Evolutionary conservation across 1,140 invertebrate genomes (phyloP).

Genomic region (Cataglyphis hispanica): DNA sequence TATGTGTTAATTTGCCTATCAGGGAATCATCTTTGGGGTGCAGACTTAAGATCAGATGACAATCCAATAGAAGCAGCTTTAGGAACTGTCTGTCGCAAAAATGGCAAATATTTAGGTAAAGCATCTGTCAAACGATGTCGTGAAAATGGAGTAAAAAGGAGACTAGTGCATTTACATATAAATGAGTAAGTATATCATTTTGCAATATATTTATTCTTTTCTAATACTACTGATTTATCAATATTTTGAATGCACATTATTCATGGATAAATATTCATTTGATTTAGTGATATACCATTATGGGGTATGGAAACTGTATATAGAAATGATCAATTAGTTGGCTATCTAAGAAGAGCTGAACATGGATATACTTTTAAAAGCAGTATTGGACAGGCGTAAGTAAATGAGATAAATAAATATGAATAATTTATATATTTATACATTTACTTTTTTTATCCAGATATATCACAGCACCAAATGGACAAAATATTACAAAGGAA

Average conservation of each 20-base stretch:
- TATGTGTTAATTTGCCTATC: slow-evolving; percentile 16
- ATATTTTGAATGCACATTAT: slow-evolving; percentile 15
- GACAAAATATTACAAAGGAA: slow-evolving; percentile 88
- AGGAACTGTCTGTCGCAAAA: slow-evolving; percentile 91
- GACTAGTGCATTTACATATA: slow-evolving; percentile 91
- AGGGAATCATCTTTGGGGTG: slow-evolving; percentile 95
- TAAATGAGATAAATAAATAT: slow-evolving; percentile 58
- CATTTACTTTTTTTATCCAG: slow-evolving; percentile 78
- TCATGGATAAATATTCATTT: neutral
- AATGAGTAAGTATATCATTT: slow-evolving; percentile 88
- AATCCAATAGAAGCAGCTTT: slow-evolving; percentile 95
- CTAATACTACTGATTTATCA: neutral
- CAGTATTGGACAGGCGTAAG: slow-evolving; percentile 90
- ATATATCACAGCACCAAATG: slow-evolving; percentile 87
- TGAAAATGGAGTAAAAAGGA: slow-evolving; percentile 90
- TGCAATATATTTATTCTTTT: neutral
- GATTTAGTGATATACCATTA: slow-evolving; percentile 88
- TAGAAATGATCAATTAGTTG: slow-evolving; percentile 91
- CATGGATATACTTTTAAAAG: slow-evolving; percentile 91
- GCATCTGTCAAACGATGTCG: slow-evolving; percentile 89
- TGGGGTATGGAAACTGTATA: slow-evolving; percentile 95
- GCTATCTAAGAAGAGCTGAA: slow-evolving; percentile 93
- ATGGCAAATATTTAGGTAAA: slow-evolving; percentile 93
- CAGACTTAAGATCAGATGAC: slow-evolving; percentile 93
- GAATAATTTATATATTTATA: neutral